Conservation (phyloP, 2,888 invertebrate species). For the Netelia fuscicornis region DNA sequence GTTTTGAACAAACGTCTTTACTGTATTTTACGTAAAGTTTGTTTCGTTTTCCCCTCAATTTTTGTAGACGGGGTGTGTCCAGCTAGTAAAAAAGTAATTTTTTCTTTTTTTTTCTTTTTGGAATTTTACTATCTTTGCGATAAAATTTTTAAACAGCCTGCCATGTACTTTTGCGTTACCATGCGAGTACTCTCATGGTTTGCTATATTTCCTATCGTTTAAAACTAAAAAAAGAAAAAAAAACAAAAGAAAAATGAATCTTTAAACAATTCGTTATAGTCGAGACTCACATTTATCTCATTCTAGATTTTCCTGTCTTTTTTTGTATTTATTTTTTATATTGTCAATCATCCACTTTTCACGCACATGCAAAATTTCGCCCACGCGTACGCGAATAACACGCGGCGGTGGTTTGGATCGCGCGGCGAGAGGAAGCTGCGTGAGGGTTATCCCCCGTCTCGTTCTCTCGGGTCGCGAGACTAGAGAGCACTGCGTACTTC, state of each 20-base stretch:
- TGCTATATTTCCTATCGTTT: background rate
- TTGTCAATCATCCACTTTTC: constrained; percentile 16
- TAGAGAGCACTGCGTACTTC: constrained; percentile 79
- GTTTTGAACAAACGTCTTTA: background rate
- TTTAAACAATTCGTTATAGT: constrained; percentile 7
- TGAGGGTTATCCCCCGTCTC: constrained; percentile 62
- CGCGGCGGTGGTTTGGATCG: constrained; percentile 10
- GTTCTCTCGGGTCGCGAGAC: constrained; percentile 78
- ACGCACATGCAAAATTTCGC: constrained; percentile 31
- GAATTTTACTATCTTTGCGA: background rate
- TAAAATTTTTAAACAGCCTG: background rate
- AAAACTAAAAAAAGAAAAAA: background rate
- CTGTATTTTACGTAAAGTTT: constrained; percentile 11
- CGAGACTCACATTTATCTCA: background rate
- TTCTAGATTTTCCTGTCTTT: constrained; percentile 5
- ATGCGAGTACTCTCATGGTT: background rate
- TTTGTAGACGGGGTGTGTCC: background rate
- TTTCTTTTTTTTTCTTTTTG: background rate
- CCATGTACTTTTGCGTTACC: background rate
- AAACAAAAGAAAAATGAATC: background rate
- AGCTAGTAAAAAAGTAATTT: background rate
- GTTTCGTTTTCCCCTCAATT: background rate
- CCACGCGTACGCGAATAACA: constrained; percentile 54
- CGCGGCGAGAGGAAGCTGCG: constrained; percentile 40
- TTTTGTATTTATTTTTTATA: constrained; percentile 6